Percentiles rank a stretch among this genome's conserved stretches.
phyloP scores from a whole-genome alignment of 2,113 vertebrate genomes.

The Podarcis cretensis region DNA sequence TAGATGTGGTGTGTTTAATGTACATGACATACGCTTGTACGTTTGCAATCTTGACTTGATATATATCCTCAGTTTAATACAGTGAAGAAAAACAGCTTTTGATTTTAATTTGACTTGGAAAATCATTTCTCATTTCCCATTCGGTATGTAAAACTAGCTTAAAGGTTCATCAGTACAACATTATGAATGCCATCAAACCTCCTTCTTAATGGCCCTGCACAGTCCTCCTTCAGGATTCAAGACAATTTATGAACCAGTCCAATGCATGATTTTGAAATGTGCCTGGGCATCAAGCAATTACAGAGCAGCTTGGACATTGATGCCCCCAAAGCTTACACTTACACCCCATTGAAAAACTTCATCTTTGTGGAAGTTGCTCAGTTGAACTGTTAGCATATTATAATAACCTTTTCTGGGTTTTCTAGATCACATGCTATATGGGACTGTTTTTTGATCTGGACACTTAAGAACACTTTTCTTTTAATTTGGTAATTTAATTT shows the following conservation, averaged over 20 bases:
- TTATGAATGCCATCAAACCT: not conserved
- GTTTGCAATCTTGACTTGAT: constrained; percentile 60
- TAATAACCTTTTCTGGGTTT: not conserved
- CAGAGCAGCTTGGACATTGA: not conserved
- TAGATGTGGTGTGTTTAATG: constrained; percentile 67
- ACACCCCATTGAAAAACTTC: not conserved
- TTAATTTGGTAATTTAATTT: not conserved
- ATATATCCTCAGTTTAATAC: constrained; percentile 53
- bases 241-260: not conserved
- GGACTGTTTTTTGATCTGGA: not conserved
- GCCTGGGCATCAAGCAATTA: not conserved
- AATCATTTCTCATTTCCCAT: constrained; percentile 27
- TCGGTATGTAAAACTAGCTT: not conserved
- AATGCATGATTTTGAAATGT: not conserved
- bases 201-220: not conserved
- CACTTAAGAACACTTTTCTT: not conserved
- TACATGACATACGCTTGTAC: constrained; percentile 73
- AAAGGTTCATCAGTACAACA: not conserved
- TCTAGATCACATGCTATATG: not conserved
- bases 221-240: not conserved
- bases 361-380: not conserved
- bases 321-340: not conserved
- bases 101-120: constrained; percentile 41
- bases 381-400: not conserved
- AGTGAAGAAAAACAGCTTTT: constrained; percentile 46